These are phyloP conservation scores for Helogale parvula DNA, from an alignment of 2,113 vertebrate species.

Conservation along the genomic window DNA sequence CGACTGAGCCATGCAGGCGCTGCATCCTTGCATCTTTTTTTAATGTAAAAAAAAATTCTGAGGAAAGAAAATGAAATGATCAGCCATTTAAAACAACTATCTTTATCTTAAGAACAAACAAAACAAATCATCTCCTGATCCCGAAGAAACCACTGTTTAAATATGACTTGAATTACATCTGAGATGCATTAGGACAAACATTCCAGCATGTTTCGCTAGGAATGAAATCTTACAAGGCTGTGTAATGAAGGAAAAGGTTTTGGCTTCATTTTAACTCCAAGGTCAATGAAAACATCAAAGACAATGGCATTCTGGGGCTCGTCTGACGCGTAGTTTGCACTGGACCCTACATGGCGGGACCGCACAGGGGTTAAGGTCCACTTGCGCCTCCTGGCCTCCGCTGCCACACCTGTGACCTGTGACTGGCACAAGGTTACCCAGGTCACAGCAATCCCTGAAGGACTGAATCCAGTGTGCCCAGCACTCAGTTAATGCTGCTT, in stretches of 20 bases:
- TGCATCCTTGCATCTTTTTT: neutral
- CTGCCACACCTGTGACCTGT: neutral
- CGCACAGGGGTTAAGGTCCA: neutral
- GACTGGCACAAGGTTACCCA: neutral
- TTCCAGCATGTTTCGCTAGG: neutral
- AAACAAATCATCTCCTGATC: neutral
- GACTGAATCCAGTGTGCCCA: neutral
- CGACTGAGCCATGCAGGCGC: too few species aligned
- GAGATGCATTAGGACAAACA: neutral
- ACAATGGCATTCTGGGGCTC: neutral
- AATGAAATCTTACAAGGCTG: neutral
- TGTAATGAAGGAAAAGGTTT: neutral
- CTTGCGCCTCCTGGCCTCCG: neutral
- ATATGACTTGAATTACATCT: neutral
- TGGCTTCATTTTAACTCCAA: constrained; percentile 17
- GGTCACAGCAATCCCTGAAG: neutral
- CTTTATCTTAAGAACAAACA: neutral
- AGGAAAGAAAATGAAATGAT: constrained; percentile 39
- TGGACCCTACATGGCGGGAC: neutral
- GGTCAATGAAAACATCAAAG: neutral
- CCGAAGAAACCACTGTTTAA: neutral
- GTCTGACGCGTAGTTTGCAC: fast-evolving
- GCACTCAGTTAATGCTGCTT: too few species aligned
- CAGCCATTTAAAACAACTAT: constrained; percentile 29
- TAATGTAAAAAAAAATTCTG: neutral